Percentiles rank a stretch among this genome's conserved stretches.
Conservation (phyloP, 1,140 invertebrate species). For the Pinna nobilis region DNA sequence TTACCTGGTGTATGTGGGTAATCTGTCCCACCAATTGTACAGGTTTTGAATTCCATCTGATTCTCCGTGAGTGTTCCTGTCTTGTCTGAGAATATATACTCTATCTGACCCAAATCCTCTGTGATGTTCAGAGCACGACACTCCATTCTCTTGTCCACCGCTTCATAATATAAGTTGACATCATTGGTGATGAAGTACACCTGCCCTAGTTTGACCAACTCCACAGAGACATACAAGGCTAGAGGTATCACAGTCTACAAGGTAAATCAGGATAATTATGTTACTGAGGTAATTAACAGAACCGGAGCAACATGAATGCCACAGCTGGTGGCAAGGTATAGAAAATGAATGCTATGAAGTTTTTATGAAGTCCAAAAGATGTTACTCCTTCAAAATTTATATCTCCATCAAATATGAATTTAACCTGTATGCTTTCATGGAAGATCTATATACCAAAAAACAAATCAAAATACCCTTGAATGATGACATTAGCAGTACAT, state of each 20-base stretch:
- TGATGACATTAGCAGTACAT: no score
- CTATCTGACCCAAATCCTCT: constrained; percentile 96
- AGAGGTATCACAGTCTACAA: constrained; percentile 95
- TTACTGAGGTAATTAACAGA: background rate
- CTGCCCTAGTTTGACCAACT: constrained; percentile 97
- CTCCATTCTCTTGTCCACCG: constrained; percentile 89
- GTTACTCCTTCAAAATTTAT: no score
- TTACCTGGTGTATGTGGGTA: constrained; percentile 77
- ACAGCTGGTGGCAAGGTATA: no score
- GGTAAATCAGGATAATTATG: constrained; percentile 15
- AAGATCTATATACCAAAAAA: no score
- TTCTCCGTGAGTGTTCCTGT: constrained; percentile 98
- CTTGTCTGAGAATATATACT: constrained; percentile 98
- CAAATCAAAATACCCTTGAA: no score
- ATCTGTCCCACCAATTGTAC: constrained; percentile 91
- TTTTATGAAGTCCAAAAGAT: no score
- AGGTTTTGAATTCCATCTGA: constrained; percentile 94
- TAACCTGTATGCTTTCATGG: no score
- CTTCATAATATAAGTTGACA: constrained; percentile 87
- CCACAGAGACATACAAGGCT: constrained; percentile 96
- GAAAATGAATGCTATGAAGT: no score
- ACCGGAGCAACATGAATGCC: background rate
- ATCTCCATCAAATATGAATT: no score
- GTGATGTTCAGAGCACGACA: constrained; percentile 97
- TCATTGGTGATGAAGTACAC: constrained; percentile 97